Conservation (phyloP, 2,888 invertebrate genomes). For the Urechis unicinctus region DNA sequence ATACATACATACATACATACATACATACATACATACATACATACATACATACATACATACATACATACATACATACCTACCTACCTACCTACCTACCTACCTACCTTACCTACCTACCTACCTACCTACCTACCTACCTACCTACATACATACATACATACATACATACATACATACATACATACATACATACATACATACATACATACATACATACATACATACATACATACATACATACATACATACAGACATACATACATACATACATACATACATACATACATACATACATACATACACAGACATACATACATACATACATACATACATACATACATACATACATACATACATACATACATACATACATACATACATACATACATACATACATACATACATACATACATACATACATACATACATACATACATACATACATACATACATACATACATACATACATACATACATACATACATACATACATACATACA, state of each 20-base stretch:
- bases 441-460: too few species aligned
- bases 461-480: too few species aligned
- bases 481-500: too few species aligned
- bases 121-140: too few species aligned
- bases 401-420: too few species aligned
- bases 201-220: constrained; percentile 10
- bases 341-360: constrained; percentile 2
- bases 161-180: constrained; percentile 2
- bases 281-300: constrained; percentile 3
- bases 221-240: constrained; percentile 8
- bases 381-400: constrained; percentile 2
- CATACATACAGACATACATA: too few species aligned
- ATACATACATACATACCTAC: too few species aligned
- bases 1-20: background rate
- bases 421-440: too few species aligned
- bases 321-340: constrained; percentile 1
- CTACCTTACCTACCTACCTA: too few species aligned
- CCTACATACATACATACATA: too few species aligned
- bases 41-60: constrained; percentile 3
- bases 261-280: constrained; percentile 4
- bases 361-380: constrained; percentile 8
- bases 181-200: constrained; percentile 8
- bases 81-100: too few species aligned
- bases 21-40: constrained; percentile 1
- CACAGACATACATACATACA: too few species aligned